Evolutionary conservation across 2,888 invertebrate species (phyloP).

Genomic region (Stenolophus ochropezus): DNA sequence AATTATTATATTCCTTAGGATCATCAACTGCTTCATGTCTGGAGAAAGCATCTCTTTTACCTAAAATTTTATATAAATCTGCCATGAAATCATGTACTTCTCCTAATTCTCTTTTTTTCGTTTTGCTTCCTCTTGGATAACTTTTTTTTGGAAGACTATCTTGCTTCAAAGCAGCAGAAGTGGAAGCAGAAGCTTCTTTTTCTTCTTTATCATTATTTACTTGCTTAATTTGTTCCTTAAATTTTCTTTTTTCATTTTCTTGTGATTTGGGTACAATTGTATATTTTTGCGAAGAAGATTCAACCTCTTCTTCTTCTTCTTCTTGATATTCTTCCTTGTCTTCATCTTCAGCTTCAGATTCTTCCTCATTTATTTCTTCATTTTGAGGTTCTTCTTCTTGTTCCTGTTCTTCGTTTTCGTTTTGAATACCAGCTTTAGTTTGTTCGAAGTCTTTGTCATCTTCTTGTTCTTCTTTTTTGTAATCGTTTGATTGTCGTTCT

Average conservation of each 20-base stretch:
- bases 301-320: slow-evolving; percentile 70
- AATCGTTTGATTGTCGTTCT: slow-evolving; percentile 61
- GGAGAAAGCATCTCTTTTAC: slow-evolving; percentile 63
- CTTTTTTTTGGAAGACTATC: too few relatives aligned
- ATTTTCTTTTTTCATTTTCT: too few relatives aligned
- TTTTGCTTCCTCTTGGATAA: background rate
- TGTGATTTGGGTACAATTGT: slow-evolving; percentile 2
- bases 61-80: slow-evolving; percentile 62
- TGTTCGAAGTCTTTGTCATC: slow-evolving; percentile 65
- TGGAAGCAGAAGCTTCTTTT: too few relatives aligned
- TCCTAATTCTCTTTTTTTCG: background rate
- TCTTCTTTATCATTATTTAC: slow-evolving; percentile 9
- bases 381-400: slow-evolving; percentile 56
- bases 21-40: slow-evolving; percentile 71
- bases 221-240: too few relatives aligned
- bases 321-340: slow-evolving; percentile 61
- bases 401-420: slow-evolving; percentile 70
- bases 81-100: background rate
- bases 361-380: slow-evolving; percentile 62
- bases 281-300: slow-evolving; percentile 7
- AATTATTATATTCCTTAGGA: slow-evolving; percentile 74
- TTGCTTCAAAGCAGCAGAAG: too few relatives aligned
- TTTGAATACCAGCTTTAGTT: slow-evolving; percentile 43
- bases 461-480: slow-evolving; percentile 61
- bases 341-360: slow-evolving; percentile 7